phyloP scores from a whole-genome alignment of 2,113 vertebrate genomes.

The Amphilophus citrinellus region DNA sequence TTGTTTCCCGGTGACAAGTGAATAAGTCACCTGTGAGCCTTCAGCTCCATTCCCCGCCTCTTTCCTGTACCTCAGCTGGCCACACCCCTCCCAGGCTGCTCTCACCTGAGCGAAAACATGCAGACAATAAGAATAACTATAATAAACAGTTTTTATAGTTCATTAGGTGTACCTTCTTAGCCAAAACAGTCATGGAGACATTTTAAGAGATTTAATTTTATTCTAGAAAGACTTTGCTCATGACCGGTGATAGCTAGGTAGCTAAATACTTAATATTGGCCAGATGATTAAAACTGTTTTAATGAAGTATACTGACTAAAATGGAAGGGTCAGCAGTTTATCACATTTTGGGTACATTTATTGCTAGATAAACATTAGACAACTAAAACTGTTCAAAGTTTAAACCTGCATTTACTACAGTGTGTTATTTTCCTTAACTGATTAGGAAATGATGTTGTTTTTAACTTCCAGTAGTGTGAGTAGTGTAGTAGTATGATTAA shows the following conservation, averaged over 20 bases:
- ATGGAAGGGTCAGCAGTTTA: not conserved
- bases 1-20: not conserved
- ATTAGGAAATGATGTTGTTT: not conserved
- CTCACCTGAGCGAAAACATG: slow-evolving; percentile 25
- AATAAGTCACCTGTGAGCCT: slow-evolving; percentile 30
- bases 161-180: too few species aligned
- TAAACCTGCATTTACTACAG: too few species aligned
- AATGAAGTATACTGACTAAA: not conserved
- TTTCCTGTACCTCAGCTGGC: not conserved
- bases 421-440: not conserved
- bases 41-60: slow-evolving; percentile 21
- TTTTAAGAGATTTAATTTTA: not conserved
- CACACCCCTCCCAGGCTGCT: slow-evolving; percentile 57
- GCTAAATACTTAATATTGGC: not conserved
- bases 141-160: too few species aligned
- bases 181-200: too few species aligned
- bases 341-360: not conserved
- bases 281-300: not conserved
- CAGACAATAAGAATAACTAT: not conserved
- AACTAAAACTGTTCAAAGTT: not conserved
- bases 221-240: not conserved
- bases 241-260: not conserved
- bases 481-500: not conserved
- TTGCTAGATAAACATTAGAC: not conserved
- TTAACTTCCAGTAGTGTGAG: not conserved